Evolutionary conservation across 1,140 invertebrate genomes (phyloP).

Genomic region (Drosophila triauraria): DNA sequence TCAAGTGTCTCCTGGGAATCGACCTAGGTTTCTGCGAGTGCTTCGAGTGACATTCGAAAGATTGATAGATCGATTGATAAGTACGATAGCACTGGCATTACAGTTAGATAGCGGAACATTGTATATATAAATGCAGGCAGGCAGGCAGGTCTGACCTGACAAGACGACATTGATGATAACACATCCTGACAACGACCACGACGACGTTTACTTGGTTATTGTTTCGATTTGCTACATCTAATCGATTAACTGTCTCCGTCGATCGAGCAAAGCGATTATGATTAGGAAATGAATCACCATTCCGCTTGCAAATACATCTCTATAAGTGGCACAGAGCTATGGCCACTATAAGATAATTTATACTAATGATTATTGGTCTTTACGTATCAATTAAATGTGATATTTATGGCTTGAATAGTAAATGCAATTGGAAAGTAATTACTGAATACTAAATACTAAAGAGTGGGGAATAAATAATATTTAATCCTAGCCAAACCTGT

Average conservation of each 20-base stretch:
- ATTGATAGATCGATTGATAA: conserved; percentile 2
- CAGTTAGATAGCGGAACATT: background rate
- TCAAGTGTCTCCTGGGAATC: conserved; percentile 16
- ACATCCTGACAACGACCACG: background rate
- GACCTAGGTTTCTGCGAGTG: background rate
- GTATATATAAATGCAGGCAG: conserved; percentile 1
- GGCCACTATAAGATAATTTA: background rate
- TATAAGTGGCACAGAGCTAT: background rate
- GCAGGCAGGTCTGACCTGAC: background rate
- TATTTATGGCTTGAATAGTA: no score
- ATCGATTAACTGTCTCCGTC: conserved; percentile 9
- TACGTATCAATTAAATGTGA: background rate
- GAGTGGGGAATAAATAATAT: no score
- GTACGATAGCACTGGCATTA: no score
- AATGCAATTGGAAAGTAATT: no score
- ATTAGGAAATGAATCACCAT: conserved; percentile 18
- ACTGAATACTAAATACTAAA: no score
- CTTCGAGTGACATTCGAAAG: background rate
- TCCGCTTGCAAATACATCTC: background rate
- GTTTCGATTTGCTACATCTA: conserved; percentile 17
- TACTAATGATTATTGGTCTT: background rate
- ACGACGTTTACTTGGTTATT: conserved; percentile 15
- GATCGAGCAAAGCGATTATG: background rate
- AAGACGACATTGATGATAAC: conserved; percentile 13
- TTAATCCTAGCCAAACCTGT: no score